Evolutionary conservation across 2,113 vertebrate genomes (phyloP), one percentile per base, ranked within the genome.

Genomic region (Elanus axillaris): DNA sequence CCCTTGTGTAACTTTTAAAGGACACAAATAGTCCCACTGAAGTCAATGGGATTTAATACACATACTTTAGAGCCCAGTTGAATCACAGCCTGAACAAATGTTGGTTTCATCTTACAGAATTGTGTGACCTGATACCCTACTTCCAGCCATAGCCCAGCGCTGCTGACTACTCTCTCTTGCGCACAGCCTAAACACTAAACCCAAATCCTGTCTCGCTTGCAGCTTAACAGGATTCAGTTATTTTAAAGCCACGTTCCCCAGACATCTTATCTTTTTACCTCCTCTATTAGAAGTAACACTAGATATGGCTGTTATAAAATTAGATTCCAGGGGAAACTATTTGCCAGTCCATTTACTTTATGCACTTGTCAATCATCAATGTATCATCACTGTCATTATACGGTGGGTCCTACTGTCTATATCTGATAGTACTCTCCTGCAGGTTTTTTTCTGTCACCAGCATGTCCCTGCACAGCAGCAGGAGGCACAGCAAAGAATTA

Each of bases 11-110:
- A 87, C 86, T 90, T 92, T 84, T 34, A 94, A 95, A 94, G 88
- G 69, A 96, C 95, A 75, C 2, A 0, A 93, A 78, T 63, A 95
- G 94, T 87, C 91, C 86, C 50, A 47, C 53, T 72, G 84, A 90
- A 96, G 93, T 94, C 95, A 94, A 93, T 82, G 80, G 96, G 96
- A 97, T 89, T 96, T 96, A 84, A 93, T 88, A 22, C 83, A 74
- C 60, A 75, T 10, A 20, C 80, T 89, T 48, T 10, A 68, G 73
- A 91, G 93, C 38, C 80, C 64, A 72, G 89, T 1, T 69, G 80
- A 95, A 96, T 89, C 83, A n/a, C 0, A 1, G 73, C 60, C 96
- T 94, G 94, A 95, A 76, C 73, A 89, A 96, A 76, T 72, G 93
- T 2, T 81, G 91, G 83, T 87, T 94, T 93, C 80, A 62, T 95